Conservation (phyloP, 2,113 vertebrate species). For the Silurus meridionalis region DNA sequence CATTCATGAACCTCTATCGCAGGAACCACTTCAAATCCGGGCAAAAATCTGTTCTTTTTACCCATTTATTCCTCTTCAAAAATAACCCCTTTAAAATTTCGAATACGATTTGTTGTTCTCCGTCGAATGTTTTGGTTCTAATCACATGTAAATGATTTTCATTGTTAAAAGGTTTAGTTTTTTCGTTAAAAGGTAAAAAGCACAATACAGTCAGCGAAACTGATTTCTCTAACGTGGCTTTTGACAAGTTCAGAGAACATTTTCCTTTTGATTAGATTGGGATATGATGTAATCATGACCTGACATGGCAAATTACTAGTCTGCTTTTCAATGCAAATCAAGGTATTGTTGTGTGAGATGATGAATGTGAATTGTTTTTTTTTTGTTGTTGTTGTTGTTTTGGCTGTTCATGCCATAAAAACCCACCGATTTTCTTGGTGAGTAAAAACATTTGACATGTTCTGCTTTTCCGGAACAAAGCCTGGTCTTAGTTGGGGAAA, state of each 20-base stretch:
- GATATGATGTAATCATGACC: constrained; percentile 4
- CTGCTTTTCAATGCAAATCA: not conserved
- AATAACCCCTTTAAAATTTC: no score
- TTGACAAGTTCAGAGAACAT: not conserved
- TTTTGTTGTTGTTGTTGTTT: not conserved
- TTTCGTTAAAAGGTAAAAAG: no score
- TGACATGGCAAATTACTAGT: not conserved
- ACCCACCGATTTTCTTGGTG: not conserved
- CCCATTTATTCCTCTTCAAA: no score
- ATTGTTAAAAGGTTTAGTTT: no score
- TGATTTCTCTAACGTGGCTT: not conserved
- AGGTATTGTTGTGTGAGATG: not conserved
- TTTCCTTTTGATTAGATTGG: not conserved
- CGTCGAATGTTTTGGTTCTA: no score
- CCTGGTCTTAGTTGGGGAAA: not conserved
- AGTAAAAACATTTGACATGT: not conserved
- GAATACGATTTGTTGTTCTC: no score
- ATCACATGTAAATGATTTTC: no score
- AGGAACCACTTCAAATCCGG: no score
- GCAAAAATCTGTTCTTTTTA: no score
- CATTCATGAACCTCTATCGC: no score
- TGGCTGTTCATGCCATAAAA: not conserved
- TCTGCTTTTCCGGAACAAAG: not conserved
- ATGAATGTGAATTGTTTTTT: not conserved
- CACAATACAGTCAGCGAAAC: not conserved